Evolutionary conservation across 2,888 invertebrate genomes (phyloP), one percentile per base, ranked within the genome.

Genomic region (Dendrolimus houi): DNA sequence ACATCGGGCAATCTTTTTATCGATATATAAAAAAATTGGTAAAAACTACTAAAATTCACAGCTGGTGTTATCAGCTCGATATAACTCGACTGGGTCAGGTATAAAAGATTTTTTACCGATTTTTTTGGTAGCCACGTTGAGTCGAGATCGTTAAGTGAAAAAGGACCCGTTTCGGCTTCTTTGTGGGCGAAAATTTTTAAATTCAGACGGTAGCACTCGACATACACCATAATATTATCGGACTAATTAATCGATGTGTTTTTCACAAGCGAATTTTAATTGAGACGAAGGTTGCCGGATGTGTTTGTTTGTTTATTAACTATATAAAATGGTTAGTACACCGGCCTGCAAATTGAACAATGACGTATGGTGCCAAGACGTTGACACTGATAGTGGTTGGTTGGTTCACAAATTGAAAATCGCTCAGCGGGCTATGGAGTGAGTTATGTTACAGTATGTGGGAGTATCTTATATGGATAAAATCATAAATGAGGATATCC

Each of bases 161-260:
- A 81, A 77, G 81, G 80, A 81, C 85, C 81, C 62, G 86, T 86
- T 85, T 85, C 87, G 87, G 88, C 77, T 57, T 79, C 73, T 85
- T 87, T 87, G 86, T 72, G 70, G 68, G 71, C 72, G 74, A 77
- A 47, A 70, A 70, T 66, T 68, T 71, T 68, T 59, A 66, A 74
- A 70, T 70, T 69, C 62, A 66, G 83, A 76, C 86, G 79, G 87
- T 87, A 87, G 87, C 86, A 62, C 59, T 63, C 58, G 52, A 61
- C 68, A 67, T 70, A 71, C 72, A 67, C 75, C 75, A 75, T 75
- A 67, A 63, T 64, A 79, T 80, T 86, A 86, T 87, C 85, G 64
- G 60, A 68, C 84, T 87, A 87, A 89, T 89, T 88, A 89, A 87
- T 85, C 85, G 83, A 55, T 58, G 53, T 64, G 62, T 60, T 65